Evolutionary conservation across 1,140 invertebrate species (phyloP).

Genomic region (Lepidurus couesii): DNA sequence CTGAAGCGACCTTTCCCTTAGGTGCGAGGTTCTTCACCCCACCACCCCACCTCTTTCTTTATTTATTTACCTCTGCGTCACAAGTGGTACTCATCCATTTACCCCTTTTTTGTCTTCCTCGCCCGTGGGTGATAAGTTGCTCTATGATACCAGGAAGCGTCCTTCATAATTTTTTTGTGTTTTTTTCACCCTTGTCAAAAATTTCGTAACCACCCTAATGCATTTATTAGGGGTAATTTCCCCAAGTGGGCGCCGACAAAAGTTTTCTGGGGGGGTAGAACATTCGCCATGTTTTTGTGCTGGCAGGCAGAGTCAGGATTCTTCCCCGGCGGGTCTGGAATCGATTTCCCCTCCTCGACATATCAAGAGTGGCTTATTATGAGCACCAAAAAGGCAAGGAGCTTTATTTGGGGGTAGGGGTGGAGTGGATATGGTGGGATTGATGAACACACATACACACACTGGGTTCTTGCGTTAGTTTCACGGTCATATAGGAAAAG

Average conservation of each 20-base stretch:
- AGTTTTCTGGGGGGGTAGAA: background rate
- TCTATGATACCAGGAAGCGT: background rate
- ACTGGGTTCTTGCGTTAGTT: too few relatives aligned
- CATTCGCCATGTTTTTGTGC: conserved; percentile 5
- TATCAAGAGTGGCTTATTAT: conserved; percentile 6
- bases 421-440: background rate
- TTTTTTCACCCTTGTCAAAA: background rate
- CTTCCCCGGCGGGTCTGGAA: background rate
- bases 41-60: background rate
- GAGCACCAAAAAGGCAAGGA: background rate
- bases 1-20: background rate
- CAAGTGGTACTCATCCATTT: background rate
- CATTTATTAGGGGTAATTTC: conserved; percentile 15
- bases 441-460: too few relatives aligned
- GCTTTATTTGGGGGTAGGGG: background rate
- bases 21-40: background rate
- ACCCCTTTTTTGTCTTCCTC: background rate
- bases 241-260: background rate
- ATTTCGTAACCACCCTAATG: conserved; percentile 4
- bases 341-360: background rate
- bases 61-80: background rate
- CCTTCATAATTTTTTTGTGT: background rate
- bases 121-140: background rate
- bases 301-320: background rate
- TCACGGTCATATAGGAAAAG: too few relatives aligned